Conservation (phyloP, 2,797 vertebrate species). For the Poeciliopsis infans region DNA sequence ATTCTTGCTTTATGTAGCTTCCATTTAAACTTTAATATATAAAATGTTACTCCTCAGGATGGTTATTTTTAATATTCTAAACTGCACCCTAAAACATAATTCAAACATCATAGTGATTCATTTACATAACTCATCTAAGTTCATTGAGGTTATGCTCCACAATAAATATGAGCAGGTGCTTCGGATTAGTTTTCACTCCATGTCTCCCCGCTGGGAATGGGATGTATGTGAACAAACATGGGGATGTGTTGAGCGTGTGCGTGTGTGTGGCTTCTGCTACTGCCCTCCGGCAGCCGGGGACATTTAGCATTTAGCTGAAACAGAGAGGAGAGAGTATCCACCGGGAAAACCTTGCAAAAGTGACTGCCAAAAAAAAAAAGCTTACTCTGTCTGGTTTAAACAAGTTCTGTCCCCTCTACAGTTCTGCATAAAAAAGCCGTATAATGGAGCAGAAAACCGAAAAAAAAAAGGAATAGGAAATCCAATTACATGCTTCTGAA, state of each 20-base stretch:
- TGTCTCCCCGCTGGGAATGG: slow-evolving; percentile 23
- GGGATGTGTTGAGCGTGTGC: slow-evolving; percentile 9
- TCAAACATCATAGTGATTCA: slow-evolving; percentile 9
- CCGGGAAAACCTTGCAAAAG: slow-evolving; percentile 51
- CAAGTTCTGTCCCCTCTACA: slow-evolving; percentile 17
- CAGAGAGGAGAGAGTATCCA: slow-evolving; percentile 46
- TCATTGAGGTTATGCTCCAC: slow-evolving; percentile 26
- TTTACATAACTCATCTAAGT: slow-evolving; percentile 11
- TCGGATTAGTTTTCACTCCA: slow-evolving; percentile 35
- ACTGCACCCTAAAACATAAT: not conserved
- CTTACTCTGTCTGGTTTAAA: slow-evolving; percentile 30
- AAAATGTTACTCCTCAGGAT: not conserved
- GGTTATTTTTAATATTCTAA: not conserved
- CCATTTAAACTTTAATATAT: not conserved
- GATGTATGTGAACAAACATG: not conserved
- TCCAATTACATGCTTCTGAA: slow-evolving; percentile 3
- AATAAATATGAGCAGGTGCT: slow-evolving; percentile 43
- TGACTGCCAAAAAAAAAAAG: slow-evolving; percentile 43
- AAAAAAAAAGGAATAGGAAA: not conserved
- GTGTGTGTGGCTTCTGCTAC: slow-evolving; percentile 38
- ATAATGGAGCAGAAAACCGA: not conserved
- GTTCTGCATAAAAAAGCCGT: slow-evolving; percentile 3
- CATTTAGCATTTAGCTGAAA: slow-evolving; percentile 74
- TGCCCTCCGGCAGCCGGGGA: slow-evolving; percentile 64
- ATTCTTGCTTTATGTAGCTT: not conserved